These are phyloP conservation scores for Corythornis cristatus DNA, from an alignment of 2,113 vertebrate species.

Conservation along the genomic window DNA sequence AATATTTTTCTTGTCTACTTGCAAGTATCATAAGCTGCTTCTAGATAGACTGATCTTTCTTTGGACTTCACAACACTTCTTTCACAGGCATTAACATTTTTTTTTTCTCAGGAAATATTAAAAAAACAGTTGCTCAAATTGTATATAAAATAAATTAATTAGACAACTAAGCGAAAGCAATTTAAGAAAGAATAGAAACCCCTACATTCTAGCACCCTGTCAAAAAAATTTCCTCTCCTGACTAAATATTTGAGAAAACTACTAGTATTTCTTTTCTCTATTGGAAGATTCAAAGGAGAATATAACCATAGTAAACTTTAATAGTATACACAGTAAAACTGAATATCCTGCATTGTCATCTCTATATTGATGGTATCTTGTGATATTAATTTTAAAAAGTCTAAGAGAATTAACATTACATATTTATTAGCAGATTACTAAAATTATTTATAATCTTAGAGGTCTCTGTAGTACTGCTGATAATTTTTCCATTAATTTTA, in stretches of 20 bases:
- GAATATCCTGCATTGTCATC: background rate
- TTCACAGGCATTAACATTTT: background rate
- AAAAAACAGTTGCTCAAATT: background rate
- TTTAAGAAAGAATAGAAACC: background rate
- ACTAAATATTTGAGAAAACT: background rate
- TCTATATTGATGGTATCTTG: background rate
- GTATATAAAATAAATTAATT: background rate
- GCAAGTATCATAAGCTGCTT: background rate
- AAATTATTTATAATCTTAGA: background rate
- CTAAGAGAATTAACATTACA: background rate
- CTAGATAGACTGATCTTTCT: background rate
- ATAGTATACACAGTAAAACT: background rate
- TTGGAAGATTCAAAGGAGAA: background rate
- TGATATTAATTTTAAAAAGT: background rate
- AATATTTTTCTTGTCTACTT: background rate
- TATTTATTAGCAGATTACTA: conserved; percentile 22
- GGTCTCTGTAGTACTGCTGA: background rate
- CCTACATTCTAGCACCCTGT: background rate
- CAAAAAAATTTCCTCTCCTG: background rate
- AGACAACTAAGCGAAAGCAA: background rate
- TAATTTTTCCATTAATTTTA: background rate
- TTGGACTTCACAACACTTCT: background rate
- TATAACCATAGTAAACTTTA: background rate
- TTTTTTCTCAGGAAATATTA: background rate
- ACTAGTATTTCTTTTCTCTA: background rate